A percentile compares a stretch with the other conserved stretches of the same genome.
These are phyloP conservation scores for Drosophila rhopaloa DNA, from an alignment of 1,140 invertebrate genomes.

Conservation along the genomic window DNA sequence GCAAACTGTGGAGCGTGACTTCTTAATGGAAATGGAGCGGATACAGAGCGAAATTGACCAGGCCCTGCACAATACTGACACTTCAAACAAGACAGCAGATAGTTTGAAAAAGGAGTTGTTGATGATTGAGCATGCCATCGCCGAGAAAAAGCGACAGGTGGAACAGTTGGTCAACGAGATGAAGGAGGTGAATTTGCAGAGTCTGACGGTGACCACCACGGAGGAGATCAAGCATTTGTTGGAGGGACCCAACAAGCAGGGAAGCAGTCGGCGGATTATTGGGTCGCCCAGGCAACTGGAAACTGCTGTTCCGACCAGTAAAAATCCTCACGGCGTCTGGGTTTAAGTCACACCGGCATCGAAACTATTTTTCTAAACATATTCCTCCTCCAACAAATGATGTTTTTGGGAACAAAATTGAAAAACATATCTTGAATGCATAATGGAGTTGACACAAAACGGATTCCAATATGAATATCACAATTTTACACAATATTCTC, in stretches of 20 bases:
- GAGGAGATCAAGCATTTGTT: conserved; percentile 92
- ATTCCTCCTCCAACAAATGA: conserved; percentile 29
- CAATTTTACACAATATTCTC: conserved; percentile 54
- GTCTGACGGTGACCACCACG: conserved; percentile 91
- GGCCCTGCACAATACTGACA: conserved; percentile 92
- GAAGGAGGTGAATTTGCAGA: conserved; percentile 96
- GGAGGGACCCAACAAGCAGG: conserved; percentile 92
- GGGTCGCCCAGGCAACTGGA: conserved; percentile 95
- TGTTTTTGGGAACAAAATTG: conserved; percentile 71
- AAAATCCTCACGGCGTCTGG: conserved; percentile 98
- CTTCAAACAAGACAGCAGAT: conserved; percentile 92
- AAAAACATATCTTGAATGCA: conserved; percentile 66
- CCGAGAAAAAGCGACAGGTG: conserved; percentile 93
- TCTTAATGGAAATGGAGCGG: conserved; percentile 91
- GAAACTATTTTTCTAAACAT: conserved; percentile 59
- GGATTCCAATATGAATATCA: conserved; percentile 53
- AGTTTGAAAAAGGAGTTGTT: conserved; percentile 91
- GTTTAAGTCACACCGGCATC: conserved; percentile 87
- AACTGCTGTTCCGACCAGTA: conserved; percentile 96
- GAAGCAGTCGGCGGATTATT: conserved; percentile 94
- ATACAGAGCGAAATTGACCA: conserved; percentile 93
- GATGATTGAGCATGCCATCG: conserved; percentile 91
- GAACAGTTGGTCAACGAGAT: conserved; percentile 94
- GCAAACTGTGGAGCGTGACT: conserved; percentile 90
- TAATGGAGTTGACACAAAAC: conserved; percentile 39